Conservation (phyloP, 2,797 vertebrate species). For the Bothrops alternatus region DNA sequence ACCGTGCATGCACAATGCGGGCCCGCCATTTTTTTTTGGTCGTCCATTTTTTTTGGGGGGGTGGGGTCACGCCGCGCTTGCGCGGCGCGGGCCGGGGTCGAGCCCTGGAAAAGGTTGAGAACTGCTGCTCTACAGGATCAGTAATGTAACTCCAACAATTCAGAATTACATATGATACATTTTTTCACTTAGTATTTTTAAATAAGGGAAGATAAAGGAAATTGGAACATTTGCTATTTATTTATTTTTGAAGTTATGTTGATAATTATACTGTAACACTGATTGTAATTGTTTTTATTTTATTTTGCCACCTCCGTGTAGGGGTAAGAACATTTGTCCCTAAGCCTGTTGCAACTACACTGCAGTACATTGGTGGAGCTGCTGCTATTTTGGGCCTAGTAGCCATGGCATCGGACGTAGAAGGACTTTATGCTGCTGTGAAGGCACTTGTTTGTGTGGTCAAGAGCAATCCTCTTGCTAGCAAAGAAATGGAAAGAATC, state of each 20-base stretch:
- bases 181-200: background rate
- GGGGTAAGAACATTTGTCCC: constrained; percentile 94
- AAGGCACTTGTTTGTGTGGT: constrained; percentile 98
- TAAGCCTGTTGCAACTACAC: constrained; percentile 92
- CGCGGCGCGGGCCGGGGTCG: no score
- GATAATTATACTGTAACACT: background rate
- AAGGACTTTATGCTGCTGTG: constrained; percentile 95
- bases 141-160: background rate
- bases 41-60: no score
- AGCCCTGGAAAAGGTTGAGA: no score
- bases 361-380: constrained; percentile 95
- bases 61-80: no score
- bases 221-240: background rate
- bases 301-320: constrained; percentile 60
- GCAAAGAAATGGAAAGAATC: constrained; percentile 99
- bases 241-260: background rate
- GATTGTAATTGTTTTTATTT: constrained; percentile 20
- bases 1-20: no score
- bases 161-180: background rate
- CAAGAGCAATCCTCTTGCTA: constrained; percentile 95
- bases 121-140: background rate
- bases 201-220: background rate
- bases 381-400: constrained; percentile 96
- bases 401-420: constrained; percentile 98
- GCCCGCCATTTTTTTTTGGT: no score